Base-by-base conservation (phyloP, 2,113 vertebrate genomes). In the Erythrocercus mccallii region DNA sequence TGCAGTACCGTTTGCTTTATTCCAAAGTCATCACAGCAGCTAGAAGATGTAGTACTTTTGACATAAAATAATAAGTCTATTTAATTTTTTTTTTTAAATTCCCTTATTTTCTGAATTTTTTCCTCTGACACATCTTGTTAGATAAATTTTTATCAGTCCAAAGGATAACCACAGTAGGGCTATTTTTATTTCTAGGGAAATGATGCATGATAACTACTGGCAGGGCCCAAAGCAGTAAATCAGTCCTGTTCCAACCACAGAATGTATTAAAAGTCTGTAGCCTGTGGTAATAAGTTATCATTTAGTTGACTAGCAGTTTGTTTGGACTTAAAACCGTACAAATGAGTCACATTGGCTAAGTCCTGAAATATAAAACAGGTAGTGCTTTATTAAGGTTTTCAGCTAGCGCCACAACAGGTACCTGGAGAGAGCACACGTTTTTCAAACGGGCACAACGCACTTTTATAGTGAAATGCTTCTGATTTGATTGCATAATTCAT, bases 121-220 rank as follows among this genome's bases (percentile, higher is more conserved):
- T 96, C 62, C 45, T 94, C 71, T 91, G 92, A 87, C 70, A 88
- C 85, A 96, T 92, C 90, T 86, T 91, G 92, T 94, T 94, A 88
- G 94, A 86, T 95, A 61, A 96, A 89, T 97, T 97, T 97, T 97
- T 97, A 95, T 97, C 97, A 94, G 77, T 92, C 81, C 76, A 86
- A 93, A 91, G 81, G 64, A 85, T 95, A 97, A 96, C 94, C 96
- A 97, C 92, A 95, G 92, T 90, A 97, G 86, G 93, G 76, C 92
- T 97, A 88, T 97, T 97, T 97, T 97, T 96, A 96, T 95, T 96
- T 91, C 88, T 94, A 86, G 72, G 83, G 72, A 97, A 97, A 97
- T 97, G 89, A 95, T 95, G 80, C 81, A 87, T 88, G 93, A 78
- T 95, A 95, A 95, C 84, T 89, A 90, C 60, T 86, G 50, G 35